Percentiles rank a stretch among this genome's conserved stretches.
These are phyloP conservation scores for Lerema accius DNA, from an alignment of 1,140 invertebrate species.

Conservation along the genomic window DNA sequence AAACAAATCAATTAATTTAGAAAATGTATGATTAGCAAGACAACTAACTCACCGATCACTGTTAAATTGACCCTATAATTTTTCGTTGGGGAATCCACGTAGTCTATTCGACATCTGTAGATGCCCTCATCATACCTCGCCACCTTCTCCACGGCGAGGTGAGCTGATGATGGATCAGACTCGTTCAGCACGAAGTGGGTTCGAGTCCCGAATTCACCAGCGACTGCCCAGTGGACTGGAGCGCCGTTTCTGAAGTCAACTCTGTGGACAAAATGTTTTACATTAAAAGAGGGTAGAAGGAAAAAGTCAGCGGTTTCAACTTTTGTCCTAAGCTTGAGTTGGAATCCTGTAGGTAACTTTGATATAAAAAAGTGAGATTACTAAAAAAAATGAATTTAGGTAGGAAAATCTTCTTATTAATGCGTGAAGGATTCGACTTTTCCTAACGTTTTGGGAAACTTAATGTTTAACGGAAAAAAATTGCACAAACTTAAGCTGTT, in stretches of 20 bases:
- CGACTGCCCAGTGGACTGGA: slow-evolving; percentile 89
- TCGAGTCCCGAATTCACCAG: slow-evolving; percentile 88
- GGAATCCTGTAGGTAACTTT: too few species aligned
- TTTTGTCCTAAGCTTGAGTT: too few species aligned
- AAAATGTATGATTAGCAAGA: too few species aligned
- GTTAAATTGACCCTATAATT: slow-evolving; percentile 93
- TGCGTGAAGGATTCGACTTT: too few species aligned
- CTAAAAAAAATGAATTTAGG: too few species aligned
- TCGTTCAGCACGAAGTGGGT: slow-evolving; percentile 89
- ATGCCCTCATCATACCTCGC: slow-evolving; percentile 89
- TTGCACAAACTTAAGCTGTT: too few species aligned
- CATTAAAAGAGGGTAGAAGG: background rate
- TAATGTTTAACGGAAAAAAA: too few species aligned
- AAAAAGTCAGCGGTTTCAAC: too few species aligned
- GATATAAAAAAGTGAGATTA: too few species aligned
- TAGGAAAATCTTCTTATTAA: too few species aligned
- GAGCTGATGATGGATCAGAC: slow-evolving; percentile 86
- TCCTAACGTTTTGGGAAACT: too few species aligned
- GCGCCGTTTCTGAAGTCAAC: slow-evolving; percentile 88
- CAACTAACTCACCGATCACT: slow-evolving; percentile 91
- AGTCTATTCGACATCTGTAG: slow-evolving; percentile 93
- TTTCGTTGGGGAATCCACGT: slow-evolving; percentile 91
- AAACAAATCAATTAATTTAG: too few species aligned
- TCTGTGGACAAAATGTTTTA: slow-evolving; percentile 81
- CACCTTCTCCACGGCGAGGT: slow-evolving; percentile 89